Percentiles rank a stretch among this genome's conserved stretches.
These are phyloP conservation scores for Coenobita brevimanus DNA, from an alignment of 1,140 invertebrate species.

Conservation along the genomic window DNA sequence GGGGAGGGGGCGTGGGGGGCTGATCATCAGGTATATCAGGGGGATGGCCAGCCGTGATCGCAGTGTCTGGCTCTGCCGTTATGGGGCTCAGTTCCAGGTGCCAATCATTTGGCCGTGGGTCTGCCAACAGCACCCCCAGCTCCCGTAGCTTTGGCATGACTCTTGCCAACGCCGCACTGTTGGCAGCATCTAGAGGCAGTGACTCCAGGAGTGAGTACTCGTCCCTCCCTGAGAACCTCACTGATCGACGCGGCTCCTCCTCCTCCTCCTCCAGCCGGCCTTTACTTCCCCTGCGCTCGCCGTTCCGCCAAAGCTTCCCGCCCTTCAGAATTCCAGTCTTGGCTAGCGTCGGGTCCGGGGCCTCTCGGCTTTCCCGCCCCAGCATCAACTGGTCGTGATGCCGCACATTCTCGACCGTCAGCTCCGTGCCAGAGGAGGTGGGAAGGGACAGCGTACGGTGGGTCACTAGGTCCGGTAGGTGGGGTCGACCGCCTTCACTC, in stretches of 20 bases:
- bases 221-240: conserved; percentile 67
- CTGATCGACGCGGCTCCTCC: conserved; percentile 63
- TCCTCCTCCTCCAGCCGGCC: conserved; percentile 51
- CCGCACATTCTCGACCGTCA: conserved; percentile 66
- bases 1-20: conserved; percentile 47
- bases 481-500: conserved; percentile 55
- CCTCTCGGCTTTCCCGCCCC: conserved; percentile 48
- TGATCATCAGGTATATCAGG: conserved; percentile 14
- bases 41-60: neutral
- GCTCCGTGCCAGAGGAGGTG: conserved; percentile 35
- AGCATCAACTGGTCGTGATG: conserved; percentile 66
- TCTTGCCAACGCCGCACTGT: conserved; percentile 35
- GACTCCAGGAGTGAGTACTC: conserved; percentile 63
- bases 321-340: conserved; percentile 78
- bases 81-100: conserved; percentile 65
- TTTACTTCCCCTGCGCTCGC: conserved; percentile 50
- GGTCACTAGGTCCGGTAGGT: conserved; percentile 66
- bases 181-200: conserved; percentile 50
- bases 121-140: conserved; percentile 56
- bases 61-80: conserved; percentile 36
- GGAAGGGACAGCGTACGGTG: no score
- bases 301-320: conserved; percentile 78
- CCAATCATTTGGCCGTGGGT: conserved; percentile 54
- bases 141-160: conserved; percentile 59
- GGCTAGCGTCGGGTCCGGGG: conserved; percentile 46